Evolutionary conservation across 1,140 invertebrate genomes (phyloP), one percentile per base, ranked within the genome.

Genomic region (Drosophila prosaltans): DNA sequence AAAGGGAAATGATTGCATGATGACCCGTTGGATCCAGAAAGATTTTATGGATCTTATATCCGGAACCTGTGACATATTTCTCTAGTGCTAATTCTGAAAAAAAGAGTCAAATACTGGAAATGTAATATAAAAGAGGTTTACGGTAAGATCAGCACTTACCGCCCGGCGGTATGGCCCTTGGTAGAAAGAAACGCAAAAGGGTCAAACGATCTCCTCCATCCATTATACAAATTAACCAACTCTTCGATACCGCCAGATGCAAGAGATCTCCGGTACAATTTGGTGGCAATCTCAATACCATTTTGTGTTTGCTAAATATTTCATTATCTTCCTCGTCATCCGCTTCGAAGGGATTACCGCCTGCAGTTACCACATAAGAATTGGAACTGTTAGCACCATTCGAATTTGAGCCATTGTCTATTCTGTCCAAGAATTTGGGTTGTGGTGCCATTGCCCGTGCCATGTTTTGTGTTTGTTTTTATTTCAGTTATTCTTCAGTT

Each of bases 11-110:
- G 5, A 99, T 93, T 1, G 98, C 92, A 93, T 99, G 98, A 81
- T 96, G 94, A 0, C 97, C 98, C 41, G 96, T 95, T 5, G 97
- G 97, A 93, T 99, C 98, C 30, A 98, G 92, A 92, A 97, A 98
- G 65, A 99, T 92, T 65, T 95, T 95, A 9, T 94, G 43, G 95
- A 92, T 85, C 92, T 94, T 95, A 93, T 94, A 95, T 81, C 94
- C 94, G 81, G 92, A 91, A 0, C 74, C 76, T 5, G 70, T 57
- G 2, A 93, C 90, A 80, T 94, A 95, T 90, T 95, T 95, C 4
- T 94, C 92, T 69, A 95, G 85, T 6, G 93, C 93, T 72, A 94
- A 94, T 92, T 96, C 95, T 94, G 60, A 2, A 16, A 48, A 8
- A n/a, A 48, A 10, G 9, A 4, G 45, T 21, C 2, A 40, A 45